Percentiles rank a stretch among this genome's conserved stretches.
phyloP scores from a whole-genome alignment of 1,140 invertebrate genomes.

The Megathymus violae region DNA sequence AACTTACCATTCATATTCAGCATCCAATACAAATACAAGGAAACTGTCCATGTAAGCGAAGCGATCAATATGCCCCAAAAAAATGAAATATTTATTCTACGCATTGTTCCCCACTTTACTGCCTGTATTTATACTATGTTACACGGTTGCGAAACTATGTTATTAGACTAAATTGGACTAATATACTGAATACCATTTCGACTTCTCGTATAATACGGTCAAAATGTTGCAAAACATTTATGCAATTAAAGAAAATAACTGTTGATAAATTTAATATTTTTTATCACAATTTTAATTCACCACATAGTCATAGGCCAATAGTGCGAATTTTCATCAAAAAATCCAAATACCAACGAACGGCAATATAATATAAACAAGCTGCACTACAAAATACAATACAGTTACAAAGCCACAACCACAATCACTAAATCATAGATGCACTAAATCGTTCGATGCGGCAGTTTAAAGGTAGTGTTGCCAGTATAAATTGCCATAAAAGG shows the following conservation, averaged over 20 bases:
- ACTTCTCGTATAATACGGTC: not conserved
- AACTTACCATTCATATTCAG: slow-evolving; percentile 69
- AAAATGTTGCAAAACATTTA: not conserved
- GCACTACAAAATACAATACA: too few relatives aligned
- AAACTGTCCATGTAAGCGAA: slow-evolving; percentile 73
- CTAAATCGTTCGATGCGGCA: too few relatives aligned
- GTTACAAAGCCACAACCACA: too few relatives aligned
- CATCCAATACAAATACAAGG: slow-evolving; percentile 77
- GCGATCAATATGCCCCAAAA: slow-evolving; percentile 74
- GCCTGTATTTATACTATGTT: not conserved
- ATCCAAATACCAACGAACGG: too few relatives aligned
- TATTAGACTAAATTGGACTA: not conserved
- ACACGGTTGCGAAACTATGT: not conserved
- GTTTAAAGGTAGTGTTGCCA: too few relatives aligned
- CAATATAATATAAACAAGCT: too few relatives aligned
- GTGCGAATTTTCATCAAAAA: too few relatives aligned
- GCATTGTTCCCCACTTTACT: slow-evolving; percentile 48
- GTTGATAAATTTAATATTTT: not conserved
- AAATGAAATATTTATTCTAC: slow-evolving; percentile 71
- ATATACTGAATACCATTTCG: slow-evolving; percentile 3
- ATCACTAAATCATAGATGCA: too few relatives aligned
- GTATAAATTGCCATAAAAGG: too few relatives aligned
- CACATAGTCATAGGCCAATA: too few relatives aligned
- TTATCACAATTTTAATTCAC: not conserved
- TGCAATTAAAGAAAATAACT: not conserved